phyloP scores from a whole-genome alignment of 2,113 vertebrate species.

The Prunella himalayana region DNA sequence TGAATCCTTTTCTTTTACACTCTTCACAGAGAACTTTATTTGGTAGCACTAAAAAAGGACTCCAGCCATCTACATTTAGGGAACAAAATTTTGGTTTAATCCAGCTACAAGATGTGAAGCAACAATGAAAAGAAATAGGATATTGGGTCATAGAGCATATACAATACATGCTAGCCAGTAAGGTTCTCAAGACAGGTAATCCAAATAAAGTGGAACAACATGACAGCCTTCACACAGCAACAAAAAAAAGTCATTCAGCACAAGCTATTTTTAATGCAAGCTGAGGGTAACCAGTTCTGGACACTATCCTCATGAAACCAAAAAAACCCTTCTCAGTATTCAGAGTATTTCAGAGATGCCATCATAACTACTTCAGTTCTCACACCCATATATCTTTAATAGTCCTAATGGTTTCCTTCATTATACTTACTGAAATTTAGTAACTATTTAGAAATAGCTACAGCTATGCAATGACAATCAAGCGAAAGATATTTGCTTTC shows the following conservation, averaged over 20 bases:
- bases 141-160: neutral
- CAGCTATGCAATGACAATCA: neutral
- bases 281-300: neutral
- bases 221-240: neutral
- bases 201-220: neutral
- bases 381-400: accelerated
- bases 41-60: neutral
- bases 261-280: neutral
- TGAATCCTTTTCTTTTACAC: neutral
- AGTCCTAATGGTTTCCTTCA: neutral
- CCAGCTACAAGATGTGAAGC: neutral
- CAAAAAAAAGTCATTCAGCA: neutral
- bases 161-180: neutral
- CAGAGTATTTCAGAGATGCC: neutral
- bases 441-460: neutral
- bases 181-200: neutral
- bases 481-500: neutral
- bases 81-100: neutral
- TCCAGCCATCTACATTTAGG: neutral
- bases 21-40: neutral
- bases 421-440: neutral
- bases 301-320: neutral
- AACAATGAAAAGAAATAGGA: neutral
- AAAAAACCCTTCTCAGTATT: neutral
- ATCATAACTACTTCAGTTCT: neutral